Evolutionary conservation across 2,888 invertebrate genomes (phyloP).

Genomic region (Melipona beecheii): DNA sequence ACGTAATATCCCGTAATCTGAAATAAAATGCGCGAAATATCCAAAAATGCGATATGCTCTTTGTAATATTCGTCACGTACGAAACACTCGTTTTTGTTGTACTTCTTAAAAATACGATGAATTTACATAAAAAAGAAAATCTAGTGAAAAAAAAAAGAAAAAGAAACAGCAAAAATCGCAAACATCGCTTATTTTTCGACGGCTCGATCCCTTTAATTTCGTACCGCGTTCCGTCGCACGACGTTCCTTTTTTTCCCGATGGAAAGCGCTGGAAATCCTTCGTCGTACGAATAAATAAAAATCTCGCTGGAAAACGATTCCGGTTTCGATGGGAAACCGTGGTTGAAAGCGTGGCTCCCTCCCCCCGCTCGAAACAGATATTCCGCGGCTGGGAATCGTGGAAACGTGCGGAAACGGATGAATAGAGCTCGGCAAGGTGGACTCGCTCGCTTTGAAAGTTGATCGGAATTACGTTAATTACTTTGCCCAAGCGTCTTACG

Average conservation of each 20-base stretch:
- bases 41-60: too few relatives aligned
- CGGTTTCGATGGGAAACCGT: neutral
- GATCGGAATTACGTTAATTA: constrained; percentile 39
- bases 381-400: neutral
- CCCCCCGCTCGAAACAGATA: neutral
- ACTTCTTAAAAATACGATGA: too few relatives aligned
- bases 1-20: too few relatives aligned
- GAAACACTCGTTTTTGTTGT: too few relatives aligned
- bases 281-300: neutral
- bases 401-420: constrained; percentile 10
- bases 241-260: neutral
- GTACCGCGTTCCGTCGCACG: neutral
- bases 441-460: neutral
- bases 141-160: too few relatives aligned
- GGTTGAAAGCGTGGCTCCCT: neutral
- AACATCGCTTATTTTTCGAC: too few relatives aligned
- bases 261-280: neutral
- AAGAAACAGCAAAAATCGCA: too few relatives aligned
- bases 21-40: too few relatives aligned
- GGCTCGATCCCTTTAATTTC: constrained; percentile 6
- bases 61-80: too few relatives aligned
- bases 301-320: neutral
- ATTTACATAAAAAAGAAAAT: too few relatives aligned
- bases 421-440: neutral
- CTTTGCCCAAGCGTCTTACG: constrained; percentile 30